These are phyloP conservation scores for Teleogryllus occipitalis DNA, from an alignment of 1,140 invertebrate genomes.

Conservation along the genomic window DNA sequence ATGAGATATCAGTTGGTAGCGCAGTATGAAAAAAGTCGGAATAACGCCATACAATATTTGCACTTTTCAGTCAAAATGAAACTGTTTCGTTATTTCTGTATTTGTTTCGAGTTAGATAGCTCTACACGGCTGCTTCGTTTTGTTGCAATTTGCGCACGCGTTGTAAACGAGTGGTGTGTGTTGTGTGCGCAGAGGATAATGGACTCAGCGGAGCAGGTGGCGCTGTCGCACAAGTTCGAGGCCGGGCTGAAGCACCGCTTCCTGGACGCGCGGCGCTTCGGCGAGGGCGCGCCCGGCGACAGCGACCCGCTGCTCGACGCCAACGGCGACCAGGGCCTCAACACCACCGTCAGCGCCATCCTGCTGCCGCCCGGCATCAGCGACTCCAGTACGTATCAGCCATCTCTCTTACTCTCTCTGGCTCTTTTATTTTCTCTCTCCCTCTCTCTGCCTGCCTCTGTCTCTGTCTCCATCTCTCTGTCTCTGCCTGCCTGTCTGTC, in stretches of 20 bases:
- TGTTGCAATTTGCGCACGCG: no score
- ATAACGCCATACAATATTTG: no score
- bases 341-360: conserved; percentile 76
- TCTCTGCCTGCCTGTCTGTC: no score
- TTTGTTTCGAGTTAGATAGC: no score
- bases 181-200: conserved; percentile 58
- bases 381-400: conserved; percentile 53
- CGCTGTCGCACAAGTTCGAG: conserved; percentile 50
- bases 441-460: not conserved
- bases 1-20: no score
- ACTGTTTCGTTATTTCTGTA: no score
- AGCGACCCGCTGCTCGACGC: conserved; percentile 60
- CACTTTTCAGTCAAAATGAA: no score
- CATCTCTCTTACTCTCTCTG: not conserved
- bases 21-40: no score
- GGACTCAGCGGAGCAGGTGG: conserved; percentile 78
- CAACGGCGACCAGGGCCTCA: conserved; percentile 76
- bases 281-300: conserved; percentile 60
- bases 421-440: not conserved
- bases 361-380: conserved; percentile 79
- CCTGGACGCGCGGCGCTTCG: conserved; percentile 52
- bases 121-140: no score
- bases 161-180: no score
- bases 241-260: conserved; percentile 29
- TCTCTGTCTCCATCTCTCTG: not conserved